A percentile compares a stretch with the other conserved stretches of the same genome.
Evolutionary conservation across 2,888 invertebrate genomes (phyloP).

Genomic region (Drepana falcataria): DNA sequence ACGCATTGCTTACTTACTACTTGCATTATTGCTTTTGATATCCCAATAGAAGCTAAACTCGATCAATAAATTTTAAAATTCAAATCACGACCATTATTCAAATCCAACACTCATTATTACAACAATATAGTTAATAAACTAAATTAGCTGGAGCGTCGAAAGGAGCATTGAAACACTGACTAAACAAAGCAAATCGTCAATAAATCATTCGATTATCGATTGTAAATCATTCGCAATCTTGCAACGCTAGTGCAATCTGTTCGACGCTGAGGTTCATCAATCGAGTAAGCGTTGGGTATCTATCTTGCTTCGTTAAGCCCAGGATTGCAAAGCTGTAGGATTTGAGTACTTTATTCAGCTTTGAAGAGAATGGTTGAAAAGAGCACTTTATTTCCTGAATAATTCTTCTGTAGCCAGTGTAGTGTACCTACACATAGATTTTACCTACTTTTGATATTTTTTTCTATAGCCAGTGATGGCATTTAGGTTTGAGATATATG

Average conservation of each 20-base stretch:
- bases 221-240: background rate
- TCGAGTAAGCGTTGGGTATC: constrained; percentile 29
- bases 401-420: too few species aligned
- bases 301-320: constrained; percentile 27
- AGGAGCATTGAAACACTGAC: background rate
- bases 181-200: background rate
- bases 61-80: too few species aligned
- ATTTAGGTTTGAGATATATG: too few species aligned
- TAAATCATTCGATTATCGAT: background rate
- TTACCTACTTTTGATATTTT: too few species aligned
- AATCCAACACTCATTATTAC: background rate
- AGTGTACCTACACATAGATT: too few species aligned
- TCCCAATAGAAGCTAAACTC: too few species aligned
- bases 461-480: too few species aligned
- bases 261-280: constrained; percentile 27
- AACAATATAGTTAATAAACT: background rate
- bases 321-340: constrained; percentile 9
- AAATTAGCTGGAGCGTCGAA: background rate
- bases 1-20: too few species aligned
- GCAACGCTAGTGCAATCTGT: constrained; percentile 17
- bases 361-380: background rate
- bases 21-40: too few species aligned
- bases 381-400: too few species aligned
- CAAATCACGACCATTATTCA: too few species aligned
- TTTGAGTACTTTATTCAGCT: constrained; percentile 3